These are phyloP conservation scores for Microcebus lehilahytsara DNA, from an alignment of 2,113 vertebrate species.

Conservation along the genomic window DNA sequence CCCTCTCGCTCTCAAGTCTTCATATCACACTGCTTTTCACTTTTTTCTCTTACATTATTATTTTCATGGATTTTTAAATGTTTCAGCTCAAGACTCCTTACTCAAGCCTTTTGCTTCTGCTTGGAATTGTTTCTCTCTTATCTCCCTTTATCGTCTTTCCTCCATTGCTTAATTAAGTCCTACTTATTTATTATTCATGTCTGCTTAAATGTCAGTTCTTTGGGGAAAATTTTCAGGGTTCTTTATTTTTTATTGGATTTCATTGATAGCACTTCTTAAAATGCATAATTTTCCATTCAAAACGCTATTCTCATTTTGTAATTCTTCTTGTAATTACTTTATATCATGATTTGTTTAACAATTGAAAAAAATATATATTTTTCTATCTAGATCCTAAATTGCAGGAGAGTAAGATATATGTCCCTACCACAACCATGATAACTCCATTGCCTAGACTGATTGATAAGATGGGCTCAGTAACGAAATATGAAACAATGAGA, in stretches of 20 bases:
- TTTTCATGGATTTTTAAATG: neutral
- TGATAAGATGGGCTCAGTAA: neutral
- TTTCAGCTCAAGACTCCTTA: neutral
- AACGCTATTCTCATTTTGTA: neutral
- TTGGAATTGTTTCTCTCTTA: neutral
- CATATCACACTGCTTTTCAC: neutral
- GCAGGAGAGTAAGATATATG: neutral
- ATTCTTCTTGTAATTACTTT: slow-evolving; percentile 2
- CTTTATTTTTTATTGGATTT: neutral
- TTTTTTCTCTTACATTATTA: neutral
- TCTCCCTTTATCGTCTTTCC: neutral
- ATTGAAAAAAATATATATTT: neutral
- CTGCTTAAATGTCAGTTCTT: slow-evolving; percentile 13
- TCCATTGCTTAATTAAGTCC: neutral
- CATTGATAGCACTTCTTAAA: neutral
- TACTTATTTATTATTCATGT: neutral
- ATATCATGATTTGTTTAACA: neutral
- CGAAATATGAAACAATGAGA: neutral
- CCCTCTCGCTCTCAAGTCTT: neutral
- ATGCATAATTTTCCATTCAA: neutral
- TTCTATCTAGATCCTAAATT: neutral
- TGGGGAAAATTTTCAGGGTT: neutral
- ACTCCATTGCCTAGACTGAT: neutral
- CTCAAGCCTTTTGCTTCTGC: neutral
- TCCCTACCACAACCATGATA: neutral